A percentile compares a stretch with the other conserved stretches of the same genome.
phyloP scores from a whole-genome alignment of 1,140 invertebrate species.

The Colletes gigas region DNA sequence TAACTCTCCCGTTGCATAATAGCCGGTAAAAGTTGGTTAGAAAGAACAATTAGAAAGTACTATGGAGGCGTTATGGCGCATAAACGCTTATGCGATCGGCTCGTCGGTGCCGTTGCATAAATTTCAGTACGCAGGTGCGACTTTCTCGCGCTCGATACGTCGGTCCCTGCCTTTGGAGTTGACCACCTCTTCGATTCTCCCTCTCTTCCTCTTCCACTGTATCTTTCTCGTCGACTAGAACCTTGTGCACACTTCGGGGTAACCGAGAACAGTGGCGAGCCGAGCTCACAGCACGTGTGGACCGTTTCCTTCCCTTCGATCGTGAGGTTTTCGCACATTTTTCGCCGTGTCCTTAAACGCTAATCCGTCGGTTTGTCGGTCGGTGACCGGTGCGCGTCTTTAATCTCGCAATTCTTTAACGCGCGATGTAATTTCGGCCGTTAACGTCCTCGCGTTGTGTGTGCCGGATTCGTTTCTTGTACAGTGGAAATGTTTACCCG shows the following conservation, averaged over 20 bases:
- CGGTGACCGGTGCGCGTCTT: neutral
- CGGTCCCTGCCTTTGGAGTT: neutral
- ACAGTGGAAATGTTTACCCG: neutral
- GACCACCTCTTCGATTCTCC: conserved; percentile 22
- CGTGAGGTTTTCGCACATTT: neutral
- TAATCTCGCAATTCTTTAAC: neutral
- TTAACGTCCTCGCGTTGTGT: neutral
- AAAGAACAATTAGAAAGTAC: conserved; percentile 77
- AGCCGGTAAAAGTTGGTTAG: conserved; percentile 66
- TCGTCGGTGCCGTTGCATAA: conserved; percentile 32
- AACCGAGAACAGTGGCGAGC: conserved; percentile 36
- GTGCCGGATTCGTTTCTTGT: neutral
- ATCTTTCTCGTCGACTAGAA: conserved; percentile 26
- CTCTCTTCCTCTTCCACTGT: conserved; percentile 15
- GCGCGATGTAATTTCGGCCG: neutral
- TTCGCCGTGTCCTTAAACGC: neutral
- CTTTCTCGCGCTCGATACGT: conserved; percentile 55
- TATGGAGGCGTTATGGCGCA: conserved; percentile 46
- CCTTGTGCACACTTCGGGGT: neutral
- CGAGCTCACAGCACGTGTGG: neutral
- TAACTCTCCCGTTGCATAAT: conserved; percentile 52
- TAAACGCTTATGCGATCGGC: conserved; percentile 52
- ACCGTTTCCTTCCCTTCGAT: neutral
- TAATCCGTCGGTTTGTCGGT: neutral
- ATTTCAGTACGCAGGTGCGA: conserved; percentile 15